phyloP scores from a whole-genome alignment of 2,797 vertebrate species.

The Mallotus villosus region DNA sequence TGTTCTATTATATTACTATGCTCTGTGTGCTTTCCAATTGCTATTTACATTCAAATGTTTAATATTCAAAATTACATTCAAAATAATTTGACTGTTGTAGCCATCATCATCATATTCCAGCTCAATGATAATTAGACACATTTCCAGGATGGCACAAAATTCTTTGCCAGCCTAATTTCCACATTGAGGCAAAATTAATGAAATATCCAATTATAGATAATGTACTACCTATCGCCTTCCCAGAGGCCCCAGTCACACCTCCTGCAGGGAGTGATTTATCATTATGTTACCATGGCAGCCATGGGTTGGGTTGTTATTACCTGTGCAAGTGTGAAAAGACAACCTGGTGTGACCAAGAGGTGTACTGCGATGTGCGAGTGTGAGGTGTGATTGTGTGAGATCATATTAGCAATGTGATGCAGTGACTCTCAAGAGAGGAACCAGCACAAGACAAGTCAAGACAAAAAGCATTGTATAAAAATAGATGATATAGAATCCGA shows the following conservation, averaged over 20 bases:
- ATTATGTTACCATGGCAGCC: constrained; percentile 10
- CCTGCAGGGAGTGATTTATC: neutral
- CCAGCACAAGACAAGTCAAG: neutral
- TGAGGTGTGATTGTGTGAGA: constrained; percentile 9
- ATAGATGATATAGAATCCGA: no score
- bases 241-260: neutral
- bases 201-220: constrained; percentile 9
- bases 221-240: neutral
- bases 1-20: no score
- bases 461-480: no score
- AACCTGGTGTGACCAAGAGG: neutral
- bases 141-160: neutral
- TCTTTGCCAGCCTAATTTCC: constrained; percentile 1
- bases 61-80: no score
- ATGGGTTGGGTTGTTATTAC: neutral
- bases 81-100: neutral
- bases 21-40: no score
- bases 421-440: neutral
- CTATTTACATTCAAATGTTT: no score
- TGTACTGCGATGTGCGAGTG: neutral
- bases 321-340: neutral
- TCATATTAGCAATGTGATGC: constrained; percentile 6
- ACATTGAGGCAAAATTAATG: constrained; percentile 1
- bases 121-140: neutral
- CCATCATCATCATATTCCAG: neutral